Evolutionary conservation across 2,797 vertebrate species (phyloP), one percentile per base, ranked within the genome.

Genomic region (Pipistrellus pipistrellus): DNA sequence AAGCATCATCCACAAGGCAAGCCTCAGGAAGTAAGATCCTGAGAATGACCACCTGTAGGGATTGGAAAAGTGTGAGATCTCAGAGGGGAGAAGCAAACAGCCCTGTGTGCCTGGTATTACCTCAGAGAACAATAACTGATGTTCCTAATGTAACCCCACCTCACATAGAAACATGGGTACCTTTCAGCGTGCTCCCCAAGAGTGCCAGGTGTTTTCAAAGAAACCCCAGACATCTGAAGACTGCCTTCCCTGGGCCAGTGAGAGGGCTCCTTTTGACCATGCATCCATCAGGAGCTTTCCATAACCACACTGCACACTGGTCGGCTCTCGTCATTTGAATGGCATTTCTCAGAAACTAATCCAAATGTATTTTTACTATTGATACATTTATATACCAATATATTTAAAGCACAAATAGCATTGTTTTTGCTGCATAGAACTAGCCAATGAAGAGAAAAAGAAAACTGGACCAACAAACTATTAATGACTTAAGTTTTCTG

Each of bases 401-500:
- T 55, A 69, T 38, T 64, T 85, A 86, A 90, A 44, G 23, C 57
- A 55, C 59, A 93, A 38, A 32, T 32, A 41, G 4, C 57, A 17
- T 38, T 85, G 21, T 73, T 77, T 91, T 91, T 73, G 57, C 23
- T 81, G 7, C 55, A 27, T 51, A 83, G 21, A 93, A 91, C 38
- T 71, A 90, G 62, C 8, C 78, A 90, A 46, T 44, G 38, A 17
- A 81, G 14, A 18, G 12, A 9, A 15, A 93, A 93, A 96, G 46
- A 81, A 86, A 64, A 8, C 14, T 32, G 25, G 27, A 62, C n/a
- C 59, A 48, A 35, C 21, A 44, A 66, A 85, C 66, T 68, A 30
- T 59, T 87, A 87, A 73, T 68, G 32, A 64, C 15, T 69, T 72
- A 41, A 71, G 32, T 72, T 76, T 75, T 88, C 51, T 80, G 44